Conservation (phyloP, 2,888 invertebrate genomes). For the Agriotes lineatus region DNA sequence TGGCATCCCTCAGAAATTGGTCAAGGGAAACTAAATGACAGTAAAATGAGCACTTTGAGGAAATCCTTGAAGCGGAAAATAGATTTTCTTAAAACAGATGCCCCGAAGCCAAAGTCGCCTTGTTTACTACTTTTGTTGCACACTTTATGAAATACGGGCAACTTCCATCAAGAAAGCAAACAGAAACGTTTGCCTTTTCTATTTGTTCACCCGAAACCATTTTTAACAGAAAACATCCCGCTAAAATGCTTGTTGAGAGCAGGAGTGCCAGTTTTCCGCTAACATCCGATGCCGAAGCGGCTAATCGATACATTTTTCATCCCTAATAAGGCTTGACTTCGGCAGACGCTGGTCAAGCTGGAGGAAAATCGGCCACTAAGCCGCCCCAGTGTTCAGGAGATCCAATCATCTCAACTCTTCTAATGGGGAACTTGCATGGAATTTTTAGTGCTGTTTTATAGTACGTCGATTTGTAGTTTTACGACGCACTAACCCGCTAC, state of each 20-base stretch:
- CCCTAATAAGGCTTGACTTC: no score
- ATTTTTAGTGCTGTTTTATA: slow-evolving; percentile 58
- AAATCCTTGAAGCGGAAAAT: slow-evolving; percentile 33
- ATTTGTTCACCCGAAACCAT: background rate
- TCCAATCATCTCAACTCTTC: slow-evolving; percentile 61
- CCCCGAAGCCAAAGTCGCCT: slow-evolving; percentile 29
- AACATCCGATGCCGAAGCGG: no score
- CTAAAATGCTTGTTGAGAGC: no score
- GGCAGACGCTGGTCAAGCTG: background rate
- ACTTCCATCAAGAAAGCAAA: slow-evolving; percentile 1
- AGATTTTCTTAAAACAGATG: slow-evolving; percentile 33
- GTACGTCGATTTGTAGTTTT: slow-evolving; percentile 57
- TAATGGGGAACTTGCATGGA: slow-evolving; percentile 59
- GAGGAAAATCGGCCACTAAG: slow-evolving; percentile 48
- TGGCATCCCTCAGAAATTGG: slow-evolving; percentile 25
- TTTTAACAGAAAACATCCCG: no score
- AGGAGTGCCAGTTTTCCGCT: no score
- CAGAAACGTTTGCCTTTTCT: slow-evolving; percentile 1
- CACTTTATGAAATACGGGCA: slow-evolving; percentile 23
- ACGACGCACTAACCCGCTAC: slow-evolving; percentile 58
- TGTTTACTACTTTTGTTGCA: slow-evolving; percentile 19
- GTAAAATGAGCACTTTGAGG: slow-evolving; percentile 26
- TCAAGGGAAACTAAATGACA: slow-evolving; percentile 31
- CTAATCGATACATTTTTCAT: no score
- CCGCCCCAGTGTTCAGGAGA: slow-evolving; percentile 55